A percentile compares a stretch with the other conserved stretches of the same genome.
Evolutionary conservation across 2,888 invertebrate genomes (phyloP).

Genomic region (Acrobasis repandana): DNA sequence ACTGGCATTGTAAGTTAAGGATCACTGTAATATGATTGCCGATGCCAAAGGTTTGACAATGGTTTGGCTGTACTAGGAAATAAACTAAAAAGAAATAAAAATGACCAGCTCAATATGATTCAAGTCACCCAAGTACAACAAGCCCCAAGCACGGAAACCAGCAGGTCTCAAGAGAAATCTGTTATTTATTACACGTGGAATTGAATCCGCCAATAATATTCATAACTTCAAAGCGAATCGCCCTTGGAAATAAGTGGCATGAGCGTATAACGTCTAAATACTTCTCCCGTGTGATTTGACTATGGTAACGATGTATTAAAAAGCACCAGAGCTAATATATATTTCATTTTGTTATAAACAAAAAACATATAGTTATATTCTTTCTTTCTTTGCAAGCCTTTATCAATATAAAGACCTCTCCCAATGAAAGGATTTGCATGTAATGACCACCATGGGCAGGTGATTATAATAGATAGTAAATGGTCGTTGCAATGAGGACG

Average conservation of each 20-base stretch:
- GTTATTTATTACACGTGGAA: conserved; percentile 14
- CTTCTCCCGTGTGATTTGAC: not conserved
- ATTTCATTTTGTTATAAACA: not conserved
- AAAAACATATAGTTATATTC: no score
- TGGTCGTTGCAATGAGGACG: no score
- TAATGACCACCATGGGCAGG: no score
- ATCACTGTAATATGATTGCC: no score
- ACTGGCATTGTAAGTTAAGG: no score
- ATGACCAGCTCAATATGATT: no score
- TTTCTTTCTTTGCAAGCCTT: no score
- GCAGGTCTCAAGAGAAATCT: conserved; percentile 16
- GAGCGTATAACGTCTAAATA: conserved; percentile 1
- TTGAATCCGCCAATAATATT: conserved; percentile 21
- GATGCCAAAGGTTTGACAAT: no score
- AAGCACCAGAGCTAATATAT: not conserved
- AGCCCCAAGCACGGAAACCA: not conserved
- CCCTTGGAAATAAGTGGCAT: not conserved
- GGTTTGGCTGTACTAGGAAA: no score
- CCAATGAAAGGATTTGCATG: no score
- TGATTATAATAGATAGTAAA: no score
- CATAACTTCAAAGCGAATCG: conserved; percentile 3
- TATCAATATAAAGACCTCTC: no score
- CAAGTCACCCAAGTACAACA: not conserved
- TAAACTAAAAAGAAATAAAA: not conserved
- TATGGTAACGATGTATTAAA: not conserved